Evolutionary conservation across 2,888 invertebrate genomes (phyloP), one percentile per base, ranked within the genome.

Genomic region (Aradus depressus): DNA sequence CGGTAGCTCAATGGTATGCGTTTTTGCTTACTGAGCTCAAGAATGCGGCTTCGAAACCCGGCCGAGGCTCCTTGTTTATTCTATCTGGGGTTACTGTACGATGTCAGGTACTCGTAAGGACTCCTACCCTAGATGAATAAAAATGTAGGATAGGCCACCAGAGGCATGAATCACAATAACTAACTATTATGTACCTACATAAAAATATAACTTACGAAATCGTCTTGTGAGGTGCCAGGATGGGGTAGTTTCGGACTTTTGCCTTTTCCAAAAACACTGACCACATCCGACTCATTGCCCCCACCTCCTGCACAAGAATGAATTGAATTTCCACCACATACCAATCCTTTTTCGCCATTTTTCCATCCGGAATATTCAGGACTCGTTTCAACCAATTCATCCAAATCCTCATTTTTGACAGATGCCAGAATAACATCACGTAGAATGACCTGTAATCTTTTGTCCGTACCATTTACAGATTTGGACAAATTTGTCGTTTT

Each of bases 361-460:
- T 25, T 25, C 19, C 26, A 23, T 12, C 10, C 18, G 5, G 32
- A 4, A 5, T 47, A 35, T 35, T 18, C 14, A 31, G 25, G 35
- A 35, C 26, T 23, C 21, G 19, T 18, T 23, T 34, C 35, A 16
- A 37, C 25, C 38, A 47, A 34, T 26, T 47, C 23, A 14, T 34
- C 47, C 12, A 47, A 12, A 22, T 47, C 47, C 22, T 47, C 47
- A 25, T 35, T 28, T 38, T 34, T 47, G 37, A 47, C 25, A 25
- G 47, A 47, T 18, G 47, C 26, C 21, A 47, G 35, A 25, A 47
- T 47, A 23, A 47, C 34, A 26, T 47, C 47, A 31, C 47, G 22
- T 16, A 47, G 28, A 16, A 47, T 47, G 22, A 47, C 47, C 25
- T 47, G 22, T 12, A 19, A 25, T 34, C 21, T 47, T 16, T 34